These are phyloP conservation scores for Pseudochirops corinnae DNA, from an alignment of 2,797 vertebrate species.

Conservation along the genomic window DNA sequence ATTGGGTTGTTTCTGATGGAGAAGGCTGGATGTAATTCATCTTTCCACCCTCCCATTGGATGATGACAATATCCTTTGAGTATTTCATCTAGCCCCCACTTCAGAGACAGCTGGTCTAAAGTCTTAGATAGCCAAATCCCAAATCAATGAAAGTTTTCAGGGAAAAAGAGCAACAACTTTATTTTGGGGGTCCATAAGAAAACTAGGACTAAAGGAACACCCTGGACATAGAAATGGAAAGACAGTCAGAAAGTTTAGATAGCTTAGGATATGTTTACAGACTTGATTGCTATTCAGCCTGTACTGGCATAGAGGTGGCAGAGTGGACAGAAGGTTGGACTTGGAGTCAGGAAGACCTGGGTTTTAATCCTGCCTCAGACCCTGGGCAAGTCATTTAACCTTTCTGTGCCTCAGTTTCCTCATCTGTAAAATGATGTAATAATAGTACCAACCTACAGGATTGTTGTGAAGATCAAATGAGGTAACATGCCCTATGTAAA, in stretches of 20 bases:
- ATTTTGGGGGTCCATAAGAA: not conserved
- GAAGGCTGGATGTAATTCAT: not conserved
- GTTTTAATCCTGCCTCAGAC: not conserved
- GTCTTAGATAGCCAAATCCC: not conserved
- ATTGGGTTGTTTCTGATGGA: not conserved
- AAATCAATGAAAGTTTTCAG: not conserved
- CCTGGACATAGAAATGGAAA: not conserved
- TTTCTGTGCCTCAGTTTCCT: not conserved
- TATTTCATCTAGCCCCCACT: not conserved
- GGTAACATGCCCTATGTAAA: not conserved
- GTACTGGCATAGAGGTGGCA: too few relatives aligned
- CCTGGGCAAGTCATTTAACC: not conserved
- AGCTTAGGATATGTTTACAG: not conserved
- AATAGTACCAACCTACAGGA: not conserved
- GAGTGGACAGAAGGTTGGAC: not conserved
- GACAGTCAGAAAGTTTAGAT: not conserved
- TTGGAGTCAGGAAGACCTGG: not conserved
- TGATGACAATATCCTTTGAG: not conserved
- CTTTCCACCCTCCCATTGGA: not conserved
- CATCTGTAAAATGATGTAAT: not conserved
- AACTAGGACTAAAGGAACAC: not conserved
- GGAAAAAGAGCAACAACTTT: not conserved
- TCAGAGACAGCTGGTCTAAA: not conserved
- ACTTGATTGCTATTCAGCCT: not conserved
- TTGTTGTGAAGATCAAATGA: not conserved